phyloP scores from a whole-genome alignment of 2,113 vertebrate genomes.

The Odobenus rosmarus region DNA sequence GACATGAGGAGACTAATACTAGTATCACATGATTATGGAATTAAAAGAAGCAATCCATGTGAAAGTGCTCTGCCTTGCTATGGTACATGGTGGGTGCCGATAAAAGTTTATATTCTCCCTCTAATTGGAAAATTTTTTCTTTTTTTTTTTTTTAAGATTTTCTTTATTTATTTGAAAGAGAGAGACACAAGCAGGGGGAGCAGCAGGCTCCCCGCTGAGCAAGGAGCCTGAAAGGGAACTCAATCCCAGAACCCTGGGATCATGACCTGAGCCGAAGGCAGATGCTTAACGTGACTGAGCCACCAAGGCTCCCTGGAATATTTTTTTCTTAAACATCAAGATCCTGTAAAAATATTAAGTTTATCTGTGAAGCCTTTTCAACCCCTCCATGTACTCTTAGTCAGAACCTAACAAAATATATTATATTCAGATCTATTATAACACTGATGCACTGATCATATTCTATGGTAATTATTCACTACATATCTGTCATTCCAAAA shows the following conservation, averaged over 20 bases:
- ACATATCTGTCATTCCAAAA: not conserved
- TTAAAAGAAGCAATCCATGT: not conserved
- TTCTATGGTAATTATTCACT: not conserved
- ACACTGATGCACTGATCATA: not conserved
- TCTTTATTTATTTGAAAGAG: too few relatives aligned
- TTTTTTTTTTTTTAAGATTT: slow-evolving; percentile 5
- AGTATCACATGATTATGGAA: not conserved
- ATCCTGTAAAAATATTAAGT: not conserved
- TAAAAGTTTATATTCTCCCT: slow-evolving; percentile 2
- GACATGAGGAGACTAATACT: not conserved
- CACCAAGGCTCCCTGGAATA: not conserved
- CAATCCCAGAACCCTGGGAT: too few relatives aligned
- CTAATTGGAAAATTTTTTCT: not conserved
- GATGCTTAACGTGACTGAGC: too few relatives aligned
- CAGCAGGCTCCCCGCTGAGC: too few relatives aligned
- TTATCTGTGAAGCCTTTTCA: not conserved
- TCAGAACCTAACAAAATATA: slow-evolving; percentile 2
- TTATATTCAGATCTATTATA: not conserved
- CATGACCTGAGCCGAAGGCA: too few relatives aligned
- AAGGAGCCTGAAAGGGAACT: too few relatives aligned
- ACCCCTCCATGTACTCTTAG: not conserved
- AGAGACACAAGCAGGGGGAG: too few relatives aligned
- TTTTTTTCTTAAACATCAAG: not conserved
- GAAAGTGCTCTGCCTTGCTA: not conserved
- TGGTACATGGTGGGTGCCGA: not conserved